A percentile compares a stretch with the other conserved stretches of the same genome.
These are phyloP conservation scores for Tetramorium parvispinum DNA, from an alignment of 1,140 invertebrate genomes.

Conservation along the genomic window DNA sequence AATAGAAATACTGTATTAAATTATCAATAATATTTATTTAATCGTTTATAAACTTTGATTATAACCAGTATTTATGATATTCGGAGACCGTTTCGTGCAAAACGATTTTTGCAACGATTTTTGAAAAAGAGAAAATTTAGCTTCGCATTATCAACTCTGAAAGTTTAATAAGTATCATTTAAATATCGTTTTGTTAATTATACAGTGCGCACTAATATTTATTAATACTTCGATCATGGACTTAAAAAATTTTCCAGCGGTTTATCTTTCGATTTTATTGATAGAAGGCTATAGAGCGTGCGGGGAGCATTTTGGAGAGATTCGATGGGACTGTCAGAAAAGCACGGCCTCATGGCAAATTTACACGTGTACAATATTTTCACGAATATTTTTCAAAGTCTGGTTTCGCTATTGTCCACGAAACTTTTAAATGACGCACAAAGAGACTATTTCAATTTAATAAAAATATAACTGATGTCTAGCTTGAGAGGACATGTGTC, in stretches of 20 bases:
- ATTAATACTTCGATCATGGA: too few relatives aligned
- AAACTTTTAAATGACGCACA: not conserved
- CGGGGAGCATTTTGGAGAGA: not conserved
- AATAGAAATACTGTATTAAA: not conserved
- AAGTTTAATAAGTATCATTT: not conserved
- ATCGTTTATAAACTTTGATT: not conserved
- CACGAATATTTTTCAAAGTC: not conserved
- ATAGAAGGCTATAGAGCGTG: not conserved
- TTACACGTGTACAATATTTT: not conserved
- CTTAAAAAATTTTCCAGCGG: not conserved
- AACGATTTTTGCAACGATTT: not conserved
- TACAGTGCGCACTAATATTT: not conserved
- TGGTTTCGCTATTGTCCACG: not conserved
- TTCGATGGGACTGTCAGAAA: constrained; percentile 15
- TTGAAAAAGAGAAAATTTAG: not conserved
- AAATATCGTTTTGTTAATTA: not conserved
- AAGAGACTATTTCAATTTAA: not conserved
- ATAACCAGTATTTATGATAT: not conserved
- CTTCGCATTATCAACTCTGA: not conserved
- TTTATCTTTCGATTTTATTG: constrained; percentile 9
- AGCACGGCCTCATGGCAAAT: not conserved
- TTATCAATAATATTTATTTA: constrained; percentile 9
- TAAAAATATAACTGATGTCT: not conserved
- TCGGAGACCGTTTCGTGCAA: not conserved
- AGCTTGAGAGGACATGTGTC: not conserved